These are phyloP conservation scores for Brachionus manjavacas DNA, from an alignment of 1,140 invertebrate genomes.

Conservation along the genomic window DNA sequence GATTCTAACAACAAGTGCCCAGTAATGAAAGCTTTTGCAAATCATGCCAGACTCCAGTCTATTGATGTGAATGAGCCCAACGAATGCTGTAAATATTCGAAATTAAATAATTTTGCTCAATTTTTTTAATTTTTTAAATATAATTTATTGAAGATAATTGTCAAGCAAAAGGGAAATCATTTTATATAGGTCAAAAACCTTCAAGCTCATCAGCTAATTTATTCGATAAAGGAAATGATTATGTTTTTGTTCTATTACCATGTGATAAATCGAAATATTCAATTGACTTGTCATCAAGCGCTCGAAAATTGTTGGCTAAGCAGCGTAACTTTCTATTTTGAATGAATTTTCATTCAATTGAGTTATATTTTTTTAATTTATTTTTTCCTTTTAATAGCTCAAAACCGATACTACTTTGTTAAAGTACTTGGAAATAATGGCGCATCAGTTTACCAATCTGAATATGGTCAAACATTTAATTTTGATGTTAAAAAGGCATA, in stretches of 20 bases:
- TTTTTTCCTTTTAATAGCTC: neutral
- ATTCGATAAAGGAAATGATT: constrained; percentile 12
- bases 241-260: constrained; percentile 27
- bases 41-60: constrained; percentile 19
- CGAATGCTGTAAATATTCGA: constrained; percentile 14
- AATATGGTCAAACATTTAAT: constrained; percentile 5
- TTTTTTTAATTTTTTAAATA: neutral
- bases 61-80: constrained; percentile 11
- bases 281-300: neutral
- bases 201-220: neutral
- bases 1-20: constrained; percentile 11
- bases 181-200: neutral
- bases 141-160: constrained; percentile 9
- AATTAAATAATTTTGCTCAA: neutral
- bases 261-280: constrained; percentile 36
- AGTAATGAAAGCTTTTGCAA: constrained; percentile 18
- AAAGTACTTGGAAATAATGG: constrained; percentile 19
- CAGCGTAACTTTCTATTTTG: neutral
- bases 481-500: constrained; percentile 15
- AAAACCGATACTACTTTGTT: constrained; percentile 28
- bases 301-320: neutral
- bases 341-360: neutral
- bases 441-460: constrained; percentile 33
- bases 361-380: neutral
- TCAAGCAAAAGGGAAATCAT: constrained; percentile 2